A percentile compares a stretch with the other conserved stretches of the same genome.
Conservation (phyloP, 1,140 invertebrate genomes). For the Diachasma alloeum region DNA sequence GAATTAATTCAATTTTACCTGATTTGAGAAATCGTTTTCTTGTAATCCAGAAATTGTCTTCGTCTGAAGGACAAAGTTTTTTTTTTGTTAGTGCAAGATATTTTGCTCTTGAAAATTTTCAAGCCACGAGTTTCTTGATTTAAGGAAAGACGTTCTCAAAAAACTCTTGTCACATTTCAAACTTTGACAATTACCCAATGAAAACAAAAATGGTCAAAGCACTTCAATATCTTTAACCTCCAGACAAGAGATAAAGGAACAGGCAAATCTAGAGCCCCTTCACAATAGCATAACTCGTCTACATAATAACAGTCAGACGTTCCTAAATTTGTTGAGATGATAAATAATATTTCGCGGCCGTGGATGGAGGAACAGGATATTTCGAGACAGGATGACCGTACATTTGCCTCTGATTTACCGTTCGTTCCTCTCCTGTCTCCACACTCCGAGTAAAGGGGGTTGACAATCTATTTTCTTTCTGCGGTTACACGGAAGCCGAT, state of each 20-base stretch:
- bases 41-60: too few species aligned
- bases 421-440: conserved; percentile 3
- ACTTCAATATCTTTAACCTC: not conserved
- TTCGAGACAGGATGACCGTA: not conserved
- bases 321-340: conserved; percentile 10
- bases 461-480: conserved; percentile 21
- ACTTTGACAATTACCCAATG: too few species aligned
- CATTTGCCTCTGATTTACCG: conserved; percentile 10
- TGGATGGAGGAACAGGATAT: not conserved
- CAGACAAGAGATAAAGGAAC: not conserved
- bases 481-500: conserved; percentile 22
- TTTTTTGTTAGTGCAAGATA: too few species aligned
- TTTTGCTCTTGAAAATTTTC: too few species aligned
- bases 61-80: too few species aligned
- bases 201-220: not conserved
- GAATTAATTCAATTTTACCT: too few species aligned
- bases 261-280: not conserved
- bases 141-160: too few species aligned
- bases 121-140: too few species aligned
- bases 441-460: not conserved
- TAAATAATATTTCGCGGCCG: not conserved
- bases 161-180: too few species aligned
- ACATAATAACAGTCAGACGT: not conserved
- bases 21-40: too few species aligned
- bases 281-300: not conserved